These are phyloP conservation scores for Channa striata DNA, from an alignment of 2,797 vertebrate species.

Conservation along the genomic window DNA sequence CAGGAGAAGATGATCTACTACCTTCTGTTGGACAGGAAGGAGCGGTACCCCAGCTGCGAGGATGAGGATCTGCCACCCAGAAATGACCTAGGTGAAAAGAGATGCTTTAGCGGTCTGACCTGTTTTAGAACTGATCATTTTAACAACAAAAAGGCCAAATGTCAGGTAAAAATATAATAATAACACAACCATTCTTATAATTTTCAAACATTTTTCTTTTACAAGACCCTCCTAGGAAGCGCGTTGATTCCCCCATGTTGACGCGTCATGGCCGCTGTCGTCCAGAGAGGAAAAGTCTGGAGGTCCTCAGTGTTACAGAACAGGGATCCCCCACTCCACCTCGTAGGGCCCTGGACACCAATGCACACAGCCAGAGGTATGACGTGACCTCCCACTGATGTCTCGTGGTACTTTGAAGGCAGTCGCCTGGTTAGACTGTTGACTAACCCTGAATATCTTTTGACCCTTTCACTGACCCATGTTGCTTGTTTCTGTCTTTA, in stretches of 20 bases:
- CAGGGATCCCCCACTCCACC: slow-evolving; percentile 92
- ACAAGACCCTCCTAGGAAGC: slow-evolving; percentile 87
- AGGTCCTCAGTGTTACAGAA: slow-evolving; percentile 92
- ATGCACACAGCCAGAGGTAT: slow-evolving; percentile 93
- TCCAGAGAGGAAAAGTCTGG: slow-evolving; percentile 93
- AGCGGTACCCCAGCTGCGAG: slow-evolving; percentile 93
- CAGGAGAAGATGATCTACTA: slow-evolving; percentile 98
- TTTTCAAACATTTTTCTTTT: not conserved
- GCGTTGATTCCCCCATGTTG: slow-evolving; percentile 94
- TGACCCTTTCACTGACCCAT: not conserved
- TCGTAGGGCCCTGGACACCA: slow-evolving; percentile 91
- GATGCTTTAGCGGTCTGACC: too few species aligned
- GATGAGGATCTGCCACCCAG: slow-evolving; percentile 92
- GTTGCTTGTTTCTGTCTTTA: slow-evolving; percentile 15
- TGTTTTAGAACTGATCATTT: not conserved
- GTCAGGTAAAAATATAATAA: not conserved
- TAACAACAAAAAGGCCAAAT: not conserved
- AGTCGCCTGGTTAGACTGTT: not conserved
- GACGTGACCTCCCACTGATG: slow-evolving; percentile 66
- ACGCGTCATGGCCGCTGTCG: slow-evolving; percentile 92
- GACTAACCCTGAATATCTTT: not conserved
- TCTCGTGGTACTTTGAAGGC: not conserved
- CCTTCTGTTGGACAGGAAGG: slow-evolving; percentile 93
- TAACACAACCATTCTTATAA: not conserved
- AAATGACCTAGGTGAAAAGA: slow-evolving; percentile 85